These are phyloP conservation scores for Chionodraco myersi DNA, from an alignment of 2,113 vertebrate species.

Conservation along the genomic window DNA sequence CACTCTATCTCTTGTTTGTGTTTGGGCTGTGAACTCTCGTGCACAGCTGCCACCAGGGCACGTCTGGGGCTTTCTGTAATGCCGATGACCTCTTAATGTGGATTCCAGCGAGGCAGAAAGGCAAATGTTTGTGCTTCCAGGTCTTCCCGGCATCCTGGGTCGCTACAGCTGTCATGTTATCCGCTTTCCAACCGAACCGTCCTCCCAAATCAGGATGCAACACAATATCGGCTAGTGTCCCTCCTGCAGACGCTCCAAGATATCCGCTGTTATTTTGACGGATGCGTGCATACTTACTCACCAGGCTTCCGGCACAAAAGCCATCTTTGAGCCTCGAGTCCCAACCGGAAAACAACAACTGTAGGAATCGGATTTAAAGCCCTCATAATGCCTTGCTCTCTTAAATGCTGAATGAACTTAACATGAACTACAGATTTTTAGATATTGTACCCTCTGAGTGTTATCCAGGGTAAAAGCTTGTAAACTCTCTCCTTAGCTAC, in stretches of 20 bases:
- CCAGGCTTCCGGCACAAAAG: slow-evolving; percentile 35
- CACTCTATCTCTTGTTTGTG: slow-evolving; percentile 66
- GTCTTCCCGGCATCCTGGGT: slow-evolving; percentile 63
- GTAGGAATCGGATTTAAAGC: slow-evolving; percentile 33
- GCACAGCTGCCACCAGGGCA: slow-evolving; percentile 73
- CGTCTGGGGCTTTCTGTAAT: slow-evolving; percentile 53
- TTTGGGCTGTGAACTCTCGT: slow-evolving; percentile 57
- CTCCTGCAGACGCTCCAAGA: slow-evolving; percentile 38
- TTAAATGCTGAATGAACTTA: slow-evolving; percentile 37
- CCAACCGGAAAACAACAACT: slow-evolving; percentile 40
- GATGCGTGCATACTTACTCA: slow-evolving; percentile 51
- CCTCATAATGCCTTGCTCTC: neutral
- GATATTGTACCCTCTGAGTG: slow-evolving; percentile 7
- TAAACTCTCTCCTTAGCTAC: slow-evolving; percentile 37
- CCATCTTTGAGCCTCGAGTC: slow-evolving; percentile 36
- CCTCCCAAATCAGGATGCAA: slow-evolving; percentile 49
- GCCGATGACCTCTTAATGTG: slow-evolving; percentile 74
- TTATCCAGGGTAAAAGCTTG: slow-evolving; percentile 9
- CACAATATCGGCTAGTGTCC: slow-evolving; percentile 44
- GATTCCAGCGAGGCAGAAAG: slow-evolving; percentile 77
- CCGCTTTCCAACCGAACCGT: slow-evolving; percentile 25
- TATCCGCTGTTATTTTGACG: slow-evolving; percentile 57
- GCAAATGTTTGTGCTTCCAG: slow-evolving; percentile 69
- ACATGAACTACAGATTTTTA: slow-evolving; percentile 42
- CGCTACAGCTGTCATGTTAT: slow-evolving; percentile 73